Evolutionary conservation across 2,888 invertebrate species (phyloP), one percentile per base, ranked within the genome.

Genomic region (Chrysodeixis includens): DNA sequence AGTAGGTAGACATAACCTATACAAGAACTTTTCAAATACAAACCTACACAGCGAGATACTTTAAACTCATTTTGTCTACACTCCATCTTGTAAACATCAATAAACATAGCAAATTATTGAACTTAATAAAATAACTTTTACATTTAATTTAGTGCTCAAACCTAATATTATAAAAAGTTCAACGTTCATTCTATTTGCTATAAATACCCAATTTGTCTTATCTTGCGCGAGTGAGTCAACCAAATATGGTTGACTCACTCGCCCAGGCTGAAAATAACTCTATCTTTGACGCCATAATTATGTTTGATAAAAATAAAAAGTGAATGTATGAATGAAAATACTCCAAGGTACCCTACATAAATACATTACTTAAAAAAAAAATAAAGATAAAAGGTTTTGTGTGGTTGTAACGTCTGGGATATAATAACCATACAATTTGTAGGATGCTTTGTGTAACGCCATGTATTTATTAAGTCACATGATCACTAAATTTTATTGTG

Each of bases 221-320:
- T 46, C 18, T 18, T 18, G 20, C 46, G 18, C 46, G 20, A 49
- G 46, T 20, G 46, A 49, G 9, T 16, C 20, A 49, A 10, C 18
- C 46, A 49, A 20, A 49, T 49, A 49, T 20, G 6, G n/a, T n/a
- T n/a, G n/a, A n/a, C n/a, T n/a, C n/a, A n/a, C n/a, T n/a, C n/a
- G n/a, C n/a, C n/a, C n/a, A 46, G 9, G 18, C 46, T 46, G 46
- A 46, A 46, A 46, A 46, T 46, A 46, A 18, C 46, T 46, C 9
- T 20, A 49, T 20, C 10, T 49, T 49, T 20, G 20, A 20, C 18
- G 20, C 20, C 18, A 9, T 10, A 7, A 49, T 20, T 49, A 20
- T 49, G 16, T 20, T 18, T 3, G 8, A 20, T 49, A 4, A 18
- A 18, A 49, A 35, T 35, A 35, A 35, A 35, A 12, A 14, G 14